These are phyloP conservation scores for Phortica okadai DNA, from an alignment of 2,888 invertebrate species.

Conservation along the genomic window DNA sequence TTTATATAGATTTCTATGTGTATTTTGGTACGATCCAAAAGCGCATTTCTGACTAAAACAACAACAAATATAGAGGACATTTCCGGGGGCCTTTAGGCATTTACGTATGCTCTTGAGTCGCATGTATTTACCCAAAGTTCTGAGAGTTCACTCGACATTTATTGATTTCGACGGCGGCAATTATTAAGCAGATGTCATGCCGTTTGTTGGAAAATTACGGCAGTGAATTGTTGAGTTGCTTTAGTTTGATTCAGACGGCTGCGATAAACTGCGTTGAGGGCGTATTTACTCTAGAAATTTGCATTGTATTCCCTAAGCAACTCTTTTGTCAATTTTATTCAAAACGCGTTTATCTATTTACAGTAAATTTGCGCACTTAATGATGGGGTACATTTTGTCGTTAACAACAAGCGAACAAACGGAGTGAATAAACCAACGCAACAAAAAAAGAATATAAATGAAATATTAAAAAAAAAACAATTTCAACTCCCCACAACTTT, in stretches of 20 bases:
- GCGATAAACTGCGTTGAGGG: conserved; percentile 34
- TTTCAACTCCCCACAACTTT: conserved; percentile 5
- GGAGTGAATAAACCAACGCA: neutral
- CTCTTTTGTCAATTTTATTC: conserved; percentile 73
- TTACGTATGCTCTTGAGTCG: neutral
- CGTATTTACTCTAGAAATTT: conserved; percentile 62
- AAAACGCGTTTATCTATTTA: conserved; percentile 76
- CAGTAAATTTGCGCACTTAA: conserved; percentile 77
- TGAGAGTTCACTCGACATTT: conserved; percentile 35
- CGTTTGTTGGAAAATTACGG: conserved; percentile 48
- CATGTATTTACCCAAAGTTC: neutral
- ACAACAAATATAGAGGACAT: neutral
- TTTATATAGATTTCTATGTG: neutral
- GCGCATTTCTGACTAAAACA: conserved; percentile 21
- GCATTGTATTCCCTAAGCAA: conserved; percentile 54
- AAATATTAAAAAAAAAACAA: neutral
- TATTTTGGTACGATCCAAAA: neutral
- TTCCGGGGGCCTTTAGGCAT: neutral
- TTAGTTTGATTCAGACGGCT: conserved; percentile 33
- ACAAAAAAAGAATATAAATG: neutral
- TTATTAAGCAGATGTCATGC: conserved; percentile 41
- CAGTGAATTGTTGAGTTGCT: conserved; percentile 20
- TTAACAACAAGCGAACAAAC: neutral
- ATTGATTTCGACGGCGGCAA: conserved; percentile 59
- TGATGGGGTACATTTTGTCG: conserved; percentile 67